A percentile compares a stretch with the other conserved stretches of the same genome.
These are phyloP conservation scores for Gasteruption jaculator DNA, from an alignment of 2,888 invertebrate genomes.

Conservation along the genomic window DNA sequence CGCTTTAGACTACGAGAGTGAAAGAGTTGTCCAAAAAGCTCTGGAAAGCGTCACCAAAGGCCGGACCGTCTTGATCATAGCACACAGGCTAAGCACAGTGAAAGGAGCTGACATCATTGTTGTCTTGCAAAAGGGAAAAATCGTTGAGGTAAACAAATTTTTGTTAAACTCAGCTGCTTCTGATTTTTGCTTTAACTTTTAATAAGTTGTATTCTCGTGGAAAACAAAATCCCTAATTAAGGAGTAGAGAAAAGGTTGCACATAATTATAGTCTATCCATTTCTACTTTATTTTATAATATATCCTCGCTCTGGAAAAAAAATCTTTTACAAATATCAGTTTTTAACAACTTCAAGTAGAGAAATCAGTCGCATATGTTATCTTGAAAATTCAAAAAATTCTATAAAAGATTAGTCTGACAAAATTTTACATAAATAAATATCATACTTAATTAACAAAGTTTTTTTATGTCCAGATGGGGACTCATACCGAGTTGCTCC, in stretches of 20 bases:
- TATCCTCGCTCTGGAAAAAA: too few relatives aligned
- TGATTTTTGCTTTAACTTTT: too few relatives aligned
- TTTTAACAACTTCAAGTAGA: too few relatives aligned
- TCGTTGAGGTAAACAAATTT: slow-evolving; percentile 87
- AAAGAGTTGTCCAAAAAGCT: slow-evolving; percentile 84
- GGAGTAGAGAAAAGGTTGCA: too few relatives aligned
- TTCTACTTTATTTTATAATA: too few relatives aligned
- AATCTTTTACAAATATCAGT: too few relatives aligned
- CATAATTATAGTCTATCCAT: too few relatives aligned
- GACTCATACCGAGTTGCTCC: slow-evolving; percentile 74
- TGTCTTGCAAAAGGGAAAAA: slow-evolving; percentile 77
- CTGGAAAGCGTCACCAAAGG: slow-evolving; percentile 78
- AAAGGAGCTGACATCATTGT: slow-evolving; percentile 88
- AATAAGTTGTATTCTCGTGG: too few relatives aligned
- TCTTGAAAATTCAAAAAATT: slow-evolving; percentile 3
- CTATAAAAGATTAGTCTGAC: neutral
- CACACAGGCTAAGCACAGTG: slow-evolving; percentile 89
- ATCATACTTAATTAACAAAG: slow-evolving; percentile 3
- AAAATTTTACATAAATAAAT: neutral
- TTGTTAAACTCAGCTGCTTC: too few relatives aligned
- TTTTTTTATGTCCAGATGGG: slow-evolving; percentile 62
- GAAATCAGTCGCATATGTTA: slow-evolving; percentile 18
- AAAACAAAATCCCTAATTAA: too few relatives aligned
- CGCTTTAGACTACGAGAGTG: slow-evolving; percentile 89
- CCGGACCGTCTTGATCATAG: slow-evolving; percentile 91